Base-by-base conservation (phyloP, 2,797 vertebrate species). In the Natrix natrix region DNA sequence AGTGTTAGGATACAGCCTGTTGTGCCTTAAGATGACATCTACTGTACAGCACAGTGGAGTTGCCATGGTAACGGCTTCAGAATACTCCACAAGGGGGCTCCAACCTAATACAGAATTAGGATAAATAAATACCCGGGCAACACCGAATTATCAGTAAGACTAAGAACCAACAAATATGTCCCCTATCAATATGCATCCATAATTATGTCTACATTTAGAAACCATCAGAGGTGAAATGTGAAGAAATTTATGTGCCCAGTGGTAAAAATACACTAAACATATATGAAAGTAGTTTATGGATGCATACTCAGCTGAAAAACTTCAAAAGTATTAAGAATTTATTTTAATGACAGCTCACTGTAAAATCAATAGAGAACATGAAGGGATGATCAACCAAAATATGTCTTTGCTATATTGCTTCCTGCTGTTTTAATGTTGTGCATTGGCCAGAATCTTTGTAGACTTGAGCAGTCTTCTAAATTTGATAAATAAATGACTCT, bases 281-380 rank as follows among this genome's bases (percentile, higher is more conserved):
- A 24, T 48, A 83, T 48, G 74, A 83, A 48, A 24, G 10, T 83
- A 48, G 37, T 20, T 24, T 83, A 83, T 83, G 20, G 74, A 83
- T 83, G 37, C 37, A 48, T 83, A 83, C 8, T 11, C 8, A 83
- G 37, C 20, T 83, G 74, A 48, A 83, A 83, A 24, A 48, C 20
- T 83, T 83, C 37, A 0, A 83, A 10, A 48, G 4, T 48, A 48
- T 83, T 28, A 2, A 86, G 78, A 63, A 56, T 43, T 1, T 0
- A 74, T 88, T 94, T 90, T 92, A 26, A 26, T 86, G 94, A 1
- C 59, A 87, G 91, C 93, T 94, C 93, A 54, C 78, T 86, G 57
- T 92, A 37, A 66, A 13, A 28, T 5, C 57, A 74, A 5, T 48
- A 56, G 16, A 43, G 26, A 28, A 89, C 32, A 26, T 24, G 55